These are phyloP conservation scores for Todiramphus chloris DNA, from an alignment of 2,113 vertebrate genomes.

Conservation along the genomic window DNA sequence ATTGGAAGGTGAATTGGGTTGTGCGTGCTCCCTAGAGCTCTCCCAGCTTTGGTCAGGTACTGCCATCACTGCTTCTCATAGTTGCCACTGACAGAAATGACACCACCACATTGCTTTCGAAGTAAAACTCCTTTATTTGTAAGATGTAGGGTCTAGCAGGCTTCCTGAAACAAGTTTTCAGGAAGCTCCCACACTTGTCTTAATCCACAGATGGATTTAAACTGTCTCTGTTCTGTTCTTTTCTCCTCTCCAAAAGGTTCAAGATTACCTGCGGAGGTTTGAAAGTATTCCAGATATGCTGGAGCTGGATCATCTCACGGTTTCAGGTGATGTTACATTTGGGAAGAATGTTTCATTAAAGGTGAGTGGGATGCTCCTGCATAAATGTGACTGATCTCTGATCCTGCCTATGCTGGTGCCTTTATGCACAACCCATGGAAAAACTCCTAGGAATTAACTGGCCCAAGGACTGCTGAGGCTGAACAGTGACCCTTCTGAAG, in stretches of 20 bases:
- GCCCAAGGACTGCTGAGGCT: not conserved
- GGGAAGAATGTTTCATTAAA: slow-evolving; percentile 96
- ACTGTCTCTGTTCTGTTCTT: not conserved
- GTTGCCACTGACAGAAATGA: not conserved
- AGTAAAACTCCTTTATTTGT: not conserved
- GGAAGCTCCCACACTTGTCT: not conserved
- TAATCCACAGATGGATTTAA: not conserved
- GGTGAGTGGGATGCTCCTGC: slow-evolving; percentile 69
- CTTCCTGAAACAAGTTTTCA: not conserved
- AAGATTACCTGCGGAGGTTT: slow-evolving; percentile 93
- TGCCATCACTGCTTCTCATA: not conserved
- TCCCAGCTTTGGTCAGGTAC: accelerated
- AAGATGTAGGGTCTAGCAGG: not conserved
- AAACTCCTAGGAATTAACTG: not conserved
- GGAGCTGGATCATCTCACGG: slow-evolving; percentile 97
- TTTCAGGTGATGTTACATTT: slow-evolving; percentile 97
- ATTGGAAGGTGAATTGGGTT: not conserved
- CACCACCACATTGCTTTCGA: accelerated
- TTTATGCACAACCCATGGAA: accelerated
- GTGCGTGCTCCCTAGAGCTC: not conserved
- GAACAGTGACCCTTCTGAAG: too few species aligned
- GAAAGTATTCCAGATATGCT: slow-evolving; percentile 99
- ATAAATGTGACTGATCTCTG: not conserved
- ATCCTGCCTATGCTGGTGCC: not conserved
- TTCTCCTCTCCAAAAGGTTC: slow-evolving; percentile 79